Percentiles rank a stretch among this genome's conserved stretches.
These are phyloP conservation scores for Colistium nudipinnis DNA, from an alignment of 2,113 vertebrate species.

Conservation along the genomic window DNA sequence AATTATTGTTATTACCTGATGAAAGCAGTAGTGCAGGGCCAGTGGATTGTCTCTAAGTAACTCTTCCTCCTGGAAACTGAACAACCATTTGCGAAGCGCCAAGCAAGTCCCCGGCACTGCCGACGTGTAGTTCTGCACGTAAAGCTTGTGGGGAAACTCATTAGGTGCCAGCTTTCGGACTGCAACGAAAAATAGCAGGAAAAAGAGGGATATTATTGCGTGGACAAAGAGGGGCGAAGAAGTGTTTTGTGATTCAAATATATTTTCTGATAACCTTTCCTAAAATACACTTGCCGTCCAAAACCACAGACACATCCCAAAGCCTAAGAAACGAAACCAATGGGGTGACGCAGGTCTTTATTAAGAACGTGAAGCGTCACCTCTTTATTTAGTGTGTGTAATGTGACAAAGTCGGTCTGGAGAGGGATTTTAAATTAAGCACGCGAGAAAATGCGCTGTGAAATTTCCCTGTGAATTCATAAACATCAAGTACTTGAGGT, in stretches of 20 bases:
- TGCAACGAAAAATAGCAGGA: conserved; percentile 58
- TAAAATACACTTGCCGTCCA: conserved; percentile 23
- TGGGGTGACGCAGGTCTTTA: conserved; percentile 1
- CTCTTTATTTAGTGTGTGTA: neutral
- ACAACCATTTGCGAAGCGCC: conserved; percentile 95
- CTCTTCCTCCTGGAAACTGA: conserved; percentile 93
- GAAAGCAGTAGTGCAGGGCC: conserved; percentile 95
- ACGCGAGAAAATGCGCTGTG: conserved; percentile 1
- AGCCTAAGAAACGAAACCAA: conserved; percentile 9
- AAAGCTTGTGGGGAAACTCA: conserved; percentile 98
- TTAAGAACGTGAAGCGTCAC: conserved; percentile 24
- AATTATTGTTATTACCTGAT: conserved; percentile 83
- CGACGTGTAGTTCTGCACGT: conserved; percentile 97
- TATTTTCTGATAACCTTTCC: neutral
- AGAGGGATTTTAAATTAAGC: conserved; percentile 4
- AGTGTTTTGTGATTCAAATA: conserved; percentile 19
- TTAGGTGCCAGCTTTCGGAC: conserved; percentile 95
- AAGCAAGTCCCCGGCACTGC: conserved; percentile 95
- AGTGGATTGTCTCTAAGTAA: conserved; percentile 93
- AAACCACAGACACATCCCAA: conserved; percentile 12
- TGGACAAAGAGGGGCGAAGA: neutral
- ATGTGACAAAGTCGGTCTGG: conserved; percentile 5
- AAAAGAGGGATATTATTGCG: neutral
- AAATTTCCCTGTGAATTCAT: neutral
- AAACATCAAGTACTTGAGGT: neutral